Evolutionary conservation across 1,140 invertebrate genomes (phyloP), one percentile per base, ranked within the genome.

Genomic region (Aplysia californica): DNA sequence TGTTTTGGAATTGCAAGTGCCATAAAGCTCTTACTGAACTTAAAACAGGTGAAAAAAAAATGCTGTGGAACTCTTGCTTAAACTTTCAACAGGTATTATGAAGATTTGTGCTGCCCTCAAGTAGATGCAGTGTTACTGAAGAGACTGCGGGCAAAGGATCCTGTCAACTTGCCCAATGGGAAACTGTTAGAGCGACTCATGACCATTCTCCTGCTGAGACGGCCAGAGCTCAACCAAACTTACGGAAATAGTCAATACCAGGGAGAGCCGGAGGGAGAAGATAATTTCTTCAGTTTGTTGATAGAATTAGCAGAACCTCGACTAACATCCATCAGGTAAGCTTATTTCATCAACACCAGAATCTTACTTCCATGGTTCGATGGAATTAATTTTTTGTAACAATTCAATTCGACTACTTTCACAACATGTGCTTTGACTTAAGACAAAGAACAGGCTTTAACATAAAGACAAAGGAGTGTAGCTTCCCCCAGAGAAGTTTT

Each of bases 111-210:
- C 26, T 87, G 86, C 76, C 20, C 68, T 15, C 81, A 81, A 18
- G 82, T 83, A 15, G 87, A 89, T 59, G 39, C 84, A 56, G 78
- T 85, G 0, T 82, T 89, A 26, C 35, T 75, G 33, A 21, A 73
- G 4, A 75, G 87, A 70, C 65, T 89, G 1, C 31, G 67, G 10
- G 39, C 66, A 20, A 85, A 86, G 56, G 83, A 84, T 74, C 26
- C 58, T 36, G 75, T 88, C 0, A 82, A 69, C n/a, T 76, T 89
- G n/a, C 78, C 86, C 5, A 86, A 81, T 77, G 88, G 88, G 1
- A 89, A 89, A 75, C 75, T 89, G 4, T 80, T 89, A 70, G 88
- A 89, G 59, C 69, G 87, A 58, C 67, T 89, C 2, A 68, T 89
- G 21, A 79, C 80, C 2, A 70, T 88, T 6, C 84, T 82, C 73